Percentiles rank a stretch among this genome's conserved stretches.
Evolutionary conservation across 2,888 invertebrate species (phyloP).

Genomic region (Nebria salina): DNA sequence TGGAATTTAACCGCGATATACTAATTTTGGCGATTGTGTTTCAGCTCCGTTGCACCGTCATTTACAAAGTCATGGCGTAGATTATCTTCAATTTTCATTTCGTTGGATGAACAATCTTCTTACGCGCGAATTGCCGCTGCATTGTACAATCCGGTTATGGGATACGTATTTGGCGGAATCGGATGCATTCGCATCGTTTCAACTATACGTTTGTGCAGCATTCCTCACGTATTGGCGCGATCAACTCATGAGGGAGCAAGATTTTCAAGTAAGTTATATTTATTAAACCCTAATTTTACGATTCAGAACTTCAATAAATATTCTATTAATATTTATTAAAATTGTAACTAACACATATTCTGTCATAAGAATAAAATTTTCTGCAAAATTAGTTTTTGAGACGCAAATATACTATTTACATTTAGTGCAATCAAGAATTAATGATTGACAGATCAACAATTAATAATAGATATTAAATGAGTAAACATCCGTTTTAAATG

Average conservation of each 20-base stretch:
- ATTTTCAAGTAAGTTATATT: conserved; percentile 82
- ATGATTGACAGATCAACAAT: no score
- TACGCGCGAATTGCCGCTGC: conserved; percentile 94
- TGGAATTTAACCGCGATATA: background rate
- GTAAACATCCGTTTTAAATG: no score
- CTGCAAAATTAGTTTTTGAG: no score
- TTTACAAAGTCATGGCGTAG: conserved; percentile 90
- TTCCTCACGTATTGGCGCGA: conserved; percentile 95
- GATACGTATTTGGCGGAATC: conserved; percentile 98
- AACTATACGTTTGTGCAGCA: conserved; percentile 99
- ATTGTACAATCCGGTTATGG: conserved; percentile 97
- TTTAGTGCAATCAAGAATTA: no score
- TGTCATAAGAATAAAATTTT: no score
- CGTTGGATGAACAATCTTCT: conserved; percentile 99
- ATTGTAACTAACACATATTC: no score
- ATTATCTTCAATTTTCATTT: conserved; percentile 99
- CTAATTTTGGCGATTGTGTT: background rate
- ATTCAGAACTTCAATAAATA: background rate
- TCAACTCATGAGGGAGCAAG: conserved; percentile 86
- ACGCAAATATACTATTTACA: no score
- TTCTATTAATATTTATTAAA: no score
- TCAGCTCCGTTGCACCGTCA: conserved; percentile 88
- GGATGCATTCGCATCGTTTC: conserved; percentile 96
- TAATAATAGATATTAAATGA: no score
- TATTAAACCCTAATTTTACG: background rate